Evolutionary conservation across 2,888 invertebrate genomes (phyloP), one percentile per base, ranked within the genome.

Genomic region (Venustoraphidia nigricollis): DNA sequence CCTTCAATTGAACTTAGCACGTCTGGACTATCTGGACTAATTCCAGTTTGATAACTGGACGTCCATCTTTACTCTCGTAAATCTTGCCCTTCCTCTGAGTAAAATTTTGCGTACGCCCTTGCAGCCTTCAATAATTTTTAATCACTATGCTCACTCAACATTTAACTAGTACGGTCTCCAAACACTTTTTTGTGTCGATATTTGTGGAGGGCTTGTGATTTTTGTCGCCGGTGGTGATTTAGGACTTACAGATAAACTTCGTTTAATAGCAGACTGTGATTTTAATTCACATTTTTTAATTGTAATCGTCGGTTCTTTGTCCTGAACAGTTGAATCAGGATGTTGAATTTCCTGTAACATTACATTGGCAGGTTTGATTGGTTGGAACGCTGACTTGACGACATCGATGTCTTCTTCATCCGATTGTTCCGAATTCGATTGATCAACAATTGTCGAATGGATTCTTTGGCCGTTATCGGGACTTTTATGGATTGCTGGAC

Each of bases 391-490:
- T 0, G 83, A 83, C 57, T 79, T 81, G 0, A 83, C 83, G 27
- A 83, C 83, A 59, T 83, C 83, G 56, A 83, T 83, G 49, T 79
- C 78, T 58, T 82, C 82, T 50, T 83, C 82, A 43, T 81, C 81
- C 1, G 80, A 79, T 52, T 75, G 75, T 50, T 77, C 78, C 5
- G 77, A 74, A 52, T 72, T 72, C 1, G 75, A 76, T 34, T 74
- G 73, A 37, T 77, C 77, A 51, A 76, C 71, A 27, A 27, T 27
- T 10, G 77, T 75, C 10, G 81, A 82, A 59, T 77, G 78, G 13
- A 74, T 74, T 61, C 77, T 72, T 2, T 72, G 72, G 55, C 70
- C 66, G 4, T 62, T 66, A 46, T 69, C 68, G 2, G 60, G 56
- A 46, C 66, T 60, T 54, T 70, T 68, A 45, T 71, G 67, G 27